Base-by-base conservation (phyloP, 35 echinoderm and acorn worm species). In the Strongylocentrotus purpuratus region DNA sequence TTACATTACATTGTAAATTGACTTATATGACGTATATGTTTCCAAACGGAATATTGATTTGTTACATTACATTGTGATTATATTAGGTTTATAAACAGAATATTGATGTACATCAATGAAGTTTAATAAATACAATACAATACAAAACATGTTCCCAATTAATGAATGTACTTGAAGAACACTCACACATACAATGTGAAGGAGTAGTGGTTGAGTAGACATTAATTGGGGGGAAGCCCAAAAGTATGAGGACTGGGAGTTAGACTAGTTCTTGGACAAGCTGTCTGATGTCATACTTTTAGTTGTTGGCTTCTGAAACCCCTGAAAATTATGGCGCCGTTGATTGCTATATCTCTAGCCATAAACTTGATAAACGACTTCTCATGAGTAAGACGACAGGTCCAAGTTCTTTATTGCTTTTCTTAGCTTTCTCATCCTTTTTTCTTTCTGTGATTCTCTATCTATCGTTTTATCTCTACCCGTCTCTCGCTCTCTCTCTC, bases 381-480 rank as follows among this genome's bases (percentile, higher is more conserved):
- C 65, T 22, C 20, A 78, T 22, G 65, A 78, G 65, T 78, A 78
- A 78, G 20, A 22, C 65, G 65, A 78, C 65, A 78, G 22, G 65
- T 78, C 65, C 65, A 78, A 78, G 65, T 78, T 78, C 65, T 78
- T 78, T 78, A 78, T 78, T 78, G 65, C 65, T 78, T 78, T 78
- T 78, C 65, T 78, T 78, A 78, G n/a, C 65, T 70, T 5, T 1
- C 7, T 4, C 17, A 28, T 28, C 25, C 65, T n/a, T n/a, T n/a
- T 78, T 22, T 78, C 65, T 78, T 78, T 28, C 65, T n/a, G 28
- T n/a, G 5, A 28, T 28, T 78, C 65, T 78, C 25, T 78, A 31
- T 78, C 65, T 78, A 78, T 78, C 61, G 61, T 71, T n/a, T 22
- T 78, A 78, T 78, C 65, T 78, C 65, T 78, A 78, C 5, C 65